Conservation (phyloP, 2,888 invertebrate species). For the Ophion costatus region DNA sequence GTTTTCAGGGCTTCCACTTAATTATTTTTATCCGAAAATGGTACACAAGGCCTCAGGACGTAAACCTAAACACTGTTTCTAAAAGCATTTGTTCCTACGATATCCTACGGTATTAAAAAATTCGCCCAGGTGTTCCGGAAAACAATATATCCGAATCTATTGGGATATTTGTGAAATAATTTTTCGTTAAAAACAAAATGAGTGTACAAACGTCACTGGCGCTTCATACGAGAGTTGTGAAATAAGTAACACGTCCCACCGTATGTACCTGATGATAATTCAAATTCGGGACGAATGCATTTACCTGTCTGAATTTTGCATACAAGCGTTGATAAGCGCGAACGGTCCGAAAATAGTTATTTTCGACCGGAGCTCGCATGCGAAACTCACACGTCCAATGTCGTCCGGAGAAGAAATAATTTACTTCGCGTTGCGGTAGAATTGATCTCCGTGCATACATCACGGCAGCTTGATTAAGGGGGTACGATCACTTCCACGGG, state of each 20-base stretch:
- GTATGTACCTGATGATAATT: conserved; percentile 38
- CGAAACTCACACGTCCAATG: conserved; percentile 52
- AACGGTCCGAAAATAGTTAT: conserved; percentile 8
- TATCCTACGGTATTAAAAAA: no score
- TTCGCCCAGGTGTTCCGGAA: no score
- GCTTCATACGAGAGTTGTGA: conserved; percentile 9
- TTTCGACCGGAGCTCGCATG: conserved; percentile 23
- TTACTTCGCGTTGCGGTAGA: conserved; percentile 37
- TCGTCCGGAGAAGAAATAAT: conserved; percentile 63
- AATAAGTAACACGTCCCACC: conserved; percentile 28
- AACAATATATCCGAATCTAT: no score
- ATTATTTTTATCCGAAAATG: no score
- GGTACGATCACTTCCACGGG: no score
- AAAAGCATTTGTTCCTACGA: no score
- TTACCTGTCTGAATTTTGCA: conserved; percentile 47
- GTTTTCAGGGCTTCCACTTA: no score
- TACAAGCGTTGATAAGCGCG: conserved; percentile 16
- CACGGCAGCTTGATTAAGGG: conserved; percentile 68
- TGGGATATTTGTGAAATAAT: no score
- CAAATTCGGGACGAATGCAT: conserved; percentile 36
- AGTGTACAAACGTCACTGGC: no score
- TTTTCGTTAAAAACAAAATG: no score
- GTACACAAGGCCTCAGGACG: no score
- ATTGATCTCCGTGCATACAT: conserved; percentile 67
- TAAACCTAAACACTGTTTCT: no score